Evolutionary conservation across 2,888 invertebrate species (phyloP).

Genomic region (Leucania comma): DNA sequence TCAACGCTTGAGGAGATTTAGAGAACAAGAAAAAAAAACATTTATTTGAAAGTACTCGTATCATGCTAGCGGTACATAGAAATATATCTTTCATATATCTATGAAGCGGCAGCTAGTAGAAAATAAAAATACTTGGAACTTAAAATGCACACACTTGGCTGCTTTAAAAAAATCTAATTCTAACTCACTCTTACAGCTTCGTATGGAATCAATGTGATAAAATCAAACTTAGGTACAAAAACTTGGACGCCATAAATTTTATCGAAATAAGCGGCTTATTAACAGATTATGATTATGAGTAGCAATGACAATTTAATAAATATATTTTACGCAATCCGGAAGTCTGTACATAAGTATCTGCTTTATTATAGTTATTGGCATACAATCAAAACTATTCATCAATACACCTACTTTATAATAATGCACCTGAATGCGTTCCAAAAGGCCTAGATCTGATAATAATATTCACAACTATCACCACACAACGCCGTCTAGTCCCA

Average conservation of each 20-base stretch:
- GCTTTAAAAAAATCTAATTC: not conserved
- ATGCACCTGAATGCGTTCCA: not conserved
- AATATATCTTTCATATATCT: too few species aligned
- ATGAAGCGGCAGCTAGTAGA: too few species aligned
- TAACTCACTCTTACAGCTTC: not conserved
- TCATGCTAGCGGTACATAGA: too few species aligned
- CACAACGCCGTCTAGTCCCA: too few species aligned
- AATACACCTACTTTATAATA: not conserved
- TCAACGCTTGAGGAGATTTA: too few species aligned
- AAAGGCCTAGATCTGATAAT: not conserved
- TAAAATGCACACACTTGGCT: not conserved
- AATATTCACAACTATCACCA: too few species aligned
- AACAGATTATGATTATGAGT: not conserved
- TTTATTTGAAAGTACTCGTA: too few species aligned
- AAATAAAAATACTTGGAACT: not conserved
- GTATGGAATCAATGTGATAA: not conserved
- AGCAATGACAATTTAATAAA: not conserved
- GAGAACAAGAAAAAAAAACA: too few species aligned
- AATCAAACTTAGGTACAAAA: not conserved
- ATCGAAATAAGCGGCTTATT: conserved; percentile 12
- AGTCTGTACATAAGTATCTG: not conserved
- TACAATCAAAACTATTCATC: not conserved
- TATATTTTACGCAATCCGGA: not conserved
- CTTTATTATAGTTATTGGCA: not conserved
- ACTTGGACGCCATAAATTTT: not conserved